phyloP scores from a whole-genome alignment of 2,888 invertebrate genomes.

The Spatulosminthurus flaviceps region DNA sequence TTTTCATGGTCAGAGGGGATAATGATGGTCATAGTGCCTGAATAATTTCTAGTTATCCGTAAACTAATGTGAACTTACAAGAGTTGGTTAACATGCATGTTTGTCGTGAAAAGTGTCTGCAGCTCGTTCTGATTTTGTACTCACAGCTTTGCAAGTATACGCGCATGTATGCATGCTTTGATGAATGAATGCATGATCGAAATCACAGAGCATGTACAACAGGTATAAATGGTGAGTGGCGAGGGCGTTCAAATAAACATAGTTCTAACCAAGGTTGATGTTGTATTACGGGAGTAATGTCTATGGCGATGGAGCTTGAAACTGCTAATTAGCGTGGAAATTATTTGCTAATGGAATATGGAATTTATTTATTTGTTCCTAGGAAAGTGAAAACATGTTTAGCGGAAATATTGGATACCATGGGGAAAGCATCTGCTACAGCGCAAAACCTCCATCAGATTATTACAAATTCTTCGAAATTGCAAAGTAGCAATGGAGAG shows the following conservation, averaged over 20 bases:
- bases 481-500: slow-evolving; percentile 51
- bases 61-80: background rate
- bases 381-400: slow-evolving; percentile 57
- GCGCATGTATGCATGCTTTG: too few species aligned
- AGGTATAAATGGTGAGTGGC: too few species aligned
- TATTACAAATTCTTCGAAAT: slow-evolving; percentile 60
- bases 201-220: too few species aligned
- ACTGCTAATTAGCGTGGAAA: too few species aligned
- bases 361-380: background rate
- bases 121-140: background rate
- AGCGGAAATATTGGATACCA: slow-evolving; percentile 60
- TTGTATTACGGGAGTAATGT: too few species aligned
- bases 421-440: slow-evolving; percentile 61
- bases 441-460: slow-evolving; percentile 61
- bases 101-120: background rate
- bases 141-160: too few species aligned
- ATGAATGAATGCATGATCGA: too few species aligned
- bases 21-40: background rate
- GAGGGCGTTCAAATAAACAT: too few species aligned
- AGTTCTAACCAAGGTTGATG: too few species aligned
- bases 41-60: background rate
- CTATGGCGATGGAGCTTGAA: too few species aligned
- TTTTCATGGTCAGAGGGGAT: background rate
- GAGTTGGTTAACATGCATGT: background rate
- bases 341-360: background rate